Conservation (phyloP, 1,140 invertebrate genomes). For the Vanessa atalanta region DNA sequence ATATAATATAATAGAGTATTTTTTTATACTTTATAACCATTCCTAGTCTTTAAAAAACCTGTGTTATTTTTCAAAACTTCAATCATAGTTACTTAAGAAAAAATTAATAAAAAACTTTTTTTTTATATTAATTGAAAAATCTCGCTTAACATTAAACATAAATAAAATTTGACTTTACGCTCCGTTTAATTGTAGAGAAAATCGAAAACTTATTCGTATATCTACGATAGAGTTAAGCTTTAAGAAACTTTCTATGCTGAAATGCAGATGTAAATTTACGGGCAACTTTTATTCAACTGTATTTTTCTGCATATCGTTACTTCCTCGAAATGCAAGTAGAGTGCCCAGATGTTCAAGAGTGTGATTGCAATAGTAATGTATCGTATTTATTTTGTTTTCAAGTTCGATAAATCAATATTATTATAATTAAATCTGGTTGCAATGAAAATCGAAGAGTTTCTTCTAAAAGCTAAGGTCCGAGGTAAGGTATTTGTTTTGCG, state of each 20-base stretch:
- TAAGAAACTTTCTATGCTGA: slow-evolving; percentile 5
- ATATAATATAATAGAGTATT: too few species aligned
- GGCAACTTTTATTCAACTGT: slow-evolving; percentile 10
- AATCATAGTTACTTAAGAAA: too few species aligned
- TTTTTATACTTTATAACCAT: too few species aligned
- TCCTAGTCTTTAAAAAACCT: too few species aligned
- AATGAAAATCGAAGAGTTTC: too few species aligned
- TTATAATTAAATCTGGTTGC: too few species aligned
- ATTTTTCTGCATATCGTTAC: not conserved
- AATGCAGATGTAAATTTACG: slow-evolving; percentile 23
- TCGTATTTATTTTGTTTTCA: not conserved
- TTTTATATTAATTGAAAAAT: too few species aligned
- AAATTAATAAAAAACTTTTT: too few species aligned
- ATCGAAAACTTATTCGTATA: not conserved
- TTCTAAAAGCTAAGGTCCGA: too few species aligned
- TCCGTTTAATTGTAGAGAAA: not conserved
- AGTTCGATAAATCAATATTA: too few species aligned
- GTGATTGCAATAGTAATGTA: not conserved
- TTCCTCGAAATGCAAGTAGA: slow-evolving; percentile 3
- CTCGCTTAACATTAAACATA: not conserved
- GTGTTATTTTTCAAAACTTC: too few species aligned
- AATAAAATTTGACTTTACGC: not conserved
- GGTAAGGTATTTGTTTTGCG: too few species aligned
- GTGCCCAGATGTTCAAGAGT: not conserved
- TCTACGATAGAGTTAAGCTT: not conserved